These are phyloP conservation scores for Phrynosoma blainvillii DNA, from an alignment of 2,113 vertebrate species.

Conservation along the genomic window DNA sequence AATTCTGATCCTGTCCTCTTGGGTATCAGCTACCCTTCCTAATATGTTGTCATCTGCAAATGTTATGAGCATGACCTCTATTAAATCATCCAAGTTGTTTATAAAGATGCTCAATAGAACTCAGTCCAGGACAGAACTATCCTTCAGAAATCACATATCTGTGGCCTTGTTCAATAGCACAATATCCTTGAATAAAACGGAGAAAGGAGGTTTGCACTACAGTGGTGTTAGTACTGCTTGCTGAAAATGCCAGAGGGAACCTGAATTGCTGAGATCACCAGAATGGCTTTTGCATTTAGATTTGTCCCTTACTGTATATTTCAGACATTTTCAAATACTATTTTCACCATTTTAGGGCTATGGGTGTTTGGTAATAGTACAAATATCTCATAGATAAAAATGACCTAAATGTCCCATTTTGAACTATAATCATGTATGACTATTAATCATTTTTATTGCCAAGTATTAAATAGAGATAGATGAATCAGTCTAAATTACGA, in stretches of 20 bases:
- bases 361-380: not conserved
- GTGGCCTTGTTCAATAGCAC: not conserved
- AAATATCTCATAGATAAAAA: not conserved
- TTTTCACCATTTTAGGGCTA: not conserved
- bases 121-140: too few relatives aligned
- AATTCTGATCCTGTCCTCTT: too few relatives aligned
- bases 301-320: not conserved
- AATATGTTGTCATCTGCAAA: too few relatives aligned
- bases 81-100: too few relatives aligned
- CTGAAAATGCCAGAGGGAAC: not conserved
- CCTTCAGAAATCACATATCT: not conserved
- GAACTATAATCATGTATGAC: not conserved
- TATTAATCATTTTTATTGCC: conserved; percentile 20
- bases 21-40: too few relatives aligned
- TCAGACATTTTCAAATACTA: not conserved
- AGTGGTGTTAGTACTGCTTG: not conserved
- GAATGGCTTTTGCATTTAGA: not conserved
- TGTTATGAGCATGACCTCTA: too few relatives aligned
- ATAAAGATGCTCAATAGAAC: too few relatives aligned
- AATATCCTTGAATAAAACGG: not conserved
- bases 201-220: not conserved
- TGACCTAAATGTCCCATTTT: not conserved
- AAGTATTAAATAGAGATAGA: conserved; percentile 13
- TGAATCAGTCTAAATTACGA: not conserved
- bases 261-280: not conserved